A percentile compares a stretch with the other conserved stretches of the same genome.
Evolutionary conservation across 2,113 vertebrate genomes (phyloP).

Genomic region (Syrmaticus mikado): DNA sequence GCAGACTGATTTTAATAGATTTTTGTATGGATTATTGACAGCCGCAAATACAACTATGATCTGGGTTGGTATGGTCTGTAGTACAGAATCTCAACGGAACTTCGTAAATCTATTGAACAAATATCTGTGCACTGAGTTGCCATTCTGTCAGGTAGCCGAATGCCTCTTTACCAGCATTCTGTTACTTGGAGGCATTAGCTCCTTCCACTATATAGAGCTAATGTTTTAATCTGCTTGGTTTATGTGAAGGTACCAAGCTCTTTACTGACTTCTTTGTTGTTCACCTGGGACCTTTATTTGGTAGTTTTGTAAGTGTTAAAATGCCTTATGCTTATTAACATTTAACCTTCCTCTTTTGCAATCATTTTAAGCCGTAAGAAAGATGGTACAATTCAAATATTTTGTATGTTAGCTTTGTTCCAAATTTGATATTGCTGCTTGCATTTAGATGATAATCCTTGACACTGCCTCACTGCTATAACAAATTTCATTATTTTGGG

Average conservation of each 20-base stretch:
- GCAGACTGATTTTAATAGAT: constrained; percentile 64
- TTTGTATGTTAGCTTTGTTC: constrained; percentile 21
- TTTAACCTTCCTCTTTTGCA: not conserved
- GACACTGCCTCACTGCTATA: constrained; percentile 9
- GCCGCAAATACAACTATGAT: constrained; percentile 38
- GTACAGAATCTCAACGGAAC: constrained; percentile 8
- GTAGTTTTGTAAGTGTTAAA: not conserved
- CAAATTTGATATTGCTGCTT: constrained; percentile 37
- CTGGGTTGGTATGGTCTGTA: constrained; percentile 26
- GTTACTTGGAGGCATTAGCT: not conserved
- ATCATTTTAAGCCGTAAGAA: not conserved
- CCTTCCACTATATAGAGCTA: not conserved
- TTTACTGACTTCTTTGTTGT: not conserved
- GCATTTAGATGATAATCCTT: constrained; percentile 1
- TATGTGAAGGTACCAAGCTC: not conserved
- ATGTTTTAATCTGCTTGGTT: not conserved
- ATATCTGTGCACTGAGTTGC: not conserved
- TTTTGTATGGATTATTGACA: constrained; percentile 61
- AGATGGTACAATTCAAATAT: constrained; percentile 4
- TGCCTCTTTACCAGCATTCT: not conserved
- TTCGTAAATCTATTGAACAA: constrained; percentile 11
- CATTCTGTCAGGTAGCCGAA: not conserved
- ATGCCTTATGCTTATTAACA: not conserved
- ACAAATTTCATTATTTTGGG: constrained; percentile 39
- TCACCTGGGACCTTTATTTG: not conserved